Base-by-base conservation (phyloP, 2,113 vertebrate species). In the Lamprologus tigripictilis region DNA sequence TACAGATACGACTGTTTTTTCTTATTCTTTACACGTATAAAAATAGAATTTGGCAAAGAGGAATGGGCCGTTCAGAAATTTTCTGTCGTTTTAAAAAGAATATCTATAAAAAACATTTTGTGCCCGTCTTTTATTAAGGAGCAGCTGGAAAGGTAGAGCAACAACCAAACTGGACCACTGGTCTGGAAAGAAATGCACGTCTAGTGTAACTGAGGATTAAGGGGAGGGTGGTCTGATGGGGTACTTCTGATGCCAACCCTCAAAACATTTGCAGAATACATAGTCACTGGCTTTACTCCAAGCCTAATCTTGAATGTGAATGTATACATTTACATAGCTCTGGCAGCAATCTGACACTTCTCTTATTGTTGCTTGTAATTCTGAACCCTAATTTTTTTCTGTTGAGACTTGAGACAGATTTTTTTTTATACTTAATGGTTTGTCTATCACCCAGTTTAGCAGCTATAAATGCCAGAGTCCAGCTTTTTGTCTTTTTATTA, bases 321-420 rank as follows among this genome's bases (percentile, higher is more conserved):
- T 92, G 89, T 94, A 91, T 93, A 95, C 68, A 28, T 94, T 94
- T 94, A 92, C 92, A 94, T 86, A 88, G 89, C 58, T 28, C 63
- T 80, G 82, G 84, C 42, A 82, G 71, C 84, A 90, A 84, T 85
- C 9, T 82, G 89, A 90, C 66, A 55, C 80, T 85, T 81, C 76
- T 81, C 80, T 87, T 84, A 81, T 63, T 80, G 16, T 21, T 80
- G 42, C 71, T 81, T 31, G 31, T 40, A 71, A 58, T 90, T 84
- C 26, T 68, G 58, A 71, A 5, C 37, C 88, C 81, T 61, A 55
- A 86, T 66, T 61, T 57, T 68, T 66, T 66, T 66, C 61, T 66
- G 10, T 66, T 42, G 53, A 63, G 73, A 86, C 82, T 42, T 78
- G 8, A 81, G 37, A 78, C 45, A 53, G 51, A 47, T 13, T 8